Percentiles rank a stretch among this genome's conserved stretches.
These are phyloP conservation scores for Trachythela sp. DNA, from an alignment of 64 coral and sea anemone species.

Conservation along the genomic window DNA sequence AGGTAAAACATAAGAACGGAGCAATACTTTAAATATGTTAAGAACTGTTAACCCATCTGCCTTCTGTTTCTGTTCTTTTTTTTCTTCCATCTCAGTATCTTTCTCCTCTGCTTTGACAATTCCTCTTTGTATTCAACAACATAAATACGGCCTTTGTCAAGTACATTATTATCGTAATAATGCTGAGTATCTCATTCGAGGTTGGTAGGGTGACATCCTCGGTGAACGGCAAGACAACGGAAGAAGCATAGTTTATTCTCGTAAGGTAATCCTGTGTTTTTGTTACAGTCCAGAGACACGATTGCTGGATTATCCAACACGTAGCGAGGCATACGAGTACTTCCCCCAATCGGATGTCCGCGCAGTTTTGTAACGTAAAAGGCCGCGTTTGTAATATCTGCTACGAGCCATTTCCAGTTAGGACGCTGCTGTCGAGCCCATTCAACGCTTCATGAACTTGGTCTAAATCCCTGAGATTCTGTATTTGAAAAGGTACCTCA, in stretches of 20 bases:
- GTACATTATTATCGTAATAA: too few species aligned
- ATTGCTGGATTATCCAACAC: conserved; percentile 17
- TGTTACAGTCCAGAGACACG: conserved; percentile 11
- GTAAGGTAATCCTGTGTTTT: background rate
- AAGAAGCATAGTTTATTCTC: conserved; percentile 43
- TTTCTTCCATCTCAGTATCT: too few species aligned
- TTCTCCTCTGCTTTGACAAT: too few species aligned
- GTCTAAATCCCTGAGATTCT: background rate
- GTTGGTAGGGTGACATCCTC: conserved; percentile 31
- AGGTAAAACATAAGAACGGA: too few species aligned
- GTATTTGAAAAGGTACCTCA: background rate
- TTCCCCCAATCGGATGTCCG: conserved; percentile 15
- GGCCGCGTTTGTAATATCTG: conserved; percentile 8
- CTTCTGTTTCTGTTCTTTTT: too few species aligned
- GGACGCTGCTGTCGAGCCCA: conserved; percentile 36
- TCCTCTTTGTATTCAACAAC: too few species aligned
- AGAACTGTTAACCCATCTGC: too few species aligned
- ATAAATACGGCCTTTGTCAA: too few species aligned
- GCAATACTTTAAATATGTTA: too few species aligned
- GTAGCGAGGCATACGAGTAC: background rate
- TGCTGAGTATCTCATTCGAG: conserved; percentile 31
- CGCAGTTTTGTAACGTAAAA: conserved; percentile 46
- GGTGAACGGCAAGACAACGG: conserved; percentile 26
- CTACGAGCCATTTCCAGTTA: conserved; percentile 38
- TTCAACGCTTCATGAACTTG: conserved; percentile 18